These are phyloP conservation scores for Seriola dumerili DNA, from an alignment of 2,113 vertebrate genomes.

Conservation along the genomic window DNA sequence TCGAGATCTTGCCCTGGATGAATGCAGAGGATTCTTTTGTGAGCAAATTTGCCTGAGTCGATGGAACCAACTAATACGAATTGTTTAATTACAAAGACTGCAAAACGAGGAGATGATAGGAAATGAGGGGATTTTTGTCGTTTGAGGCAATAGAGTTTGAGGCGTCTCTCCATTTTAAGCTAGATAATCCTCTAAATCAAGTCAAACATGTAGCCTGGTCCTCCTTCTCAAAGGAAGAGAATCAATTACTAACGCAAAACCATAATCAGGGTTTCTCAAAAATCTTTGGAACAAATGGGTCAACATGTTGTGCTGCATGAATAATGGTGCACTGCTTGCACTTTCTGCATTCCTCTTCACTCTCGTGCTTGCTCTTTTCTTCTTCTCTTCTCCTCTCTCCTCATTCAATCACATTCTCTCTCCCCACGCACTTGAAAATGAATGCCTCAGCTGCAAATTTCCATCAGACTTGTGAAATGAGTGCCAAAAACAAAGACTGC, in stretches of 20 bases:
- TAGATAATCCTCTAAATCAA: conserved; percentile 75
- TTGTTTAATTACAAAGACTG: conserved; percentile 55
- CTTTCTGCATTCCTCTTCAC: conserved; percentile 38
- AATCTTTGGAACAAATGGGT: conserved; percentile 73
- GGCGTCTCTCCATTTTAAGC: conserved; percentile 56
- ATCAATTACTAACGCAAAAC: conserved; percentile 70
- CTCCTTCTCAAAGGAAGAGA: conserved; percentile 57
- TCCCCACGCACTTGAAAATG: conserved; percentile 17
- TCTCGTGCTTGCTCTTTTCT: conserved; percentile 25
- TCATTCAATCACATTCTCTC: conserved; percentile 44
- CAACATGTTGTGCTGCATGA: conserved; percentile 66
- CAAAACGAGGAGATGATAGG: conserved; percentile 26
- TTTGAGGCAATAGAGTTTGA: conserved; percentile 43
- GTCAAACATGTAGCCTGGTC: conserved; percentile 66
- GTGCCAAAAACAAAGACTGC: conserved; percentile 69
- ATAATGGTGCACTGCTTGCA: conserved; percentile 46
- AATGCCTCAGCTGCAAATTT: conserved; percentile 79
- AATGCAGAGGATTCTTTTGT: conserved; percentile 30
- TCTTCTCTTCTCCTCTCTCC: not conserved
- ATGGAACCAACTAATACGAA: conserved; percentile 47
- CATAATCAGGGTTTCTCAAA: conserved; percentile 60
- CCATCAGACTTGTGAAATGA: conserved; percentile 71
- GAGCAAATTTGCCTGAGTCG: conserved; percentile 35
- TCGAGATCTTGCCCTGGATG: conserved; percentile 39
- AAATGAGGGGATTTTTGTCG: conserved; percentile 58